Conservation (phyloP, 2,113 vertebrate genomes). For the Chrysochloris asiatica region DNA sequence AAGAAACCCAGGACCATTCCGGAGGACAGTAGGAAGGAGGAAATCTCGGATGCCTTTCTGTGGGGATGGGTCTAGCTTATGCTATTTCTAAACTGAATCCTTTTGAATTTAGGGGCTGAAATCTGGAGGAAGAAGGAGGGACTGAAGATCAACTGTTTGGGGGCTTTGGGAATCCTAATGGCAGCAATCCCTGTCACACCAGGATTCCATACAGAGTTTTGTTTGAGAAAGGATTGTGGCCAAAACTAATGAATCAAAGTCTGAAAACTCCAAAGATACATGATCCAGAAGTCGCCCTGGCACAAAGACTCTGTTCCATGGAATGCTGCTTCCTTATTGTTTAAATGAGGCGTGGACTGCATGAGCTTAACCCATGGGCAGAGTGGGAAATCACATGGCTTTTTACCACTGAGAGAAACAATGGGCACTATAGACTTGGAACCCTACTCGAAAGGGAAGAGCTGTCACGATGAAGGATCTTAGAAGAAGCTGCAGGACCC, state of each 20-base stretch:
- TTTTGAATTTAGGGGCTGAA: neutral
- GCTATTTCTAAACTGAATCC: neutral
- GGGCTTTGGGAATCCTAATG: neutral
- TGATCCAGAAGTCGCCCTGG: neutral
- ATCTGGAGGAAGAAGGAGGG: too few relatives aligned
- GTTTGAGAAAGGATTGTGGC: neutral
- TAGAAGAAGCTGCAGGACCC: neutral
- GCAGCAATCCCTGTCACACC: neutral
- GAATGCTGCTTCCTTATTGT: neutral
- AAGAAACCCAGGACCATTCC: fast-evolving
- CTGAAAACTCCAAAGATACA: neutral
- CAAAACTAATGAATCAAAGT: neutral
- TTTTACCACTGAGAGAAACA: neutral
- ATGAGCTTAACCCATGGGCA: neutral
- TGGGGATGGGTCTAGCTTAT: neutral
- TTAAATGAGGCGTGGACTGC: too few relatives aligned
- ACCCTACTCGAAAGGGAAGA: neutral
- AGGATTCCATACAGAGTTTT: neutral
- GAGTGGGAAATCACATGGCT: neutral
- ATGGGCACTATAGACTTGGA: fast-evolving
- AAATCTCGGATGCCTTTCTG: neutral
- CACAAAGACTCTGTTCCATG: neutral
- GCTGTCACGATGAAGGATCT: neutral
- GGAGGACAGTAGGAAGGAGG: neutral
- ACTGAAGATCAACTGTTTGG: too few relatives aligned